phyloP scores from a whole-genome alignment of 2,797 vertebrate species.

The Artibeus lituratus region DNA sequence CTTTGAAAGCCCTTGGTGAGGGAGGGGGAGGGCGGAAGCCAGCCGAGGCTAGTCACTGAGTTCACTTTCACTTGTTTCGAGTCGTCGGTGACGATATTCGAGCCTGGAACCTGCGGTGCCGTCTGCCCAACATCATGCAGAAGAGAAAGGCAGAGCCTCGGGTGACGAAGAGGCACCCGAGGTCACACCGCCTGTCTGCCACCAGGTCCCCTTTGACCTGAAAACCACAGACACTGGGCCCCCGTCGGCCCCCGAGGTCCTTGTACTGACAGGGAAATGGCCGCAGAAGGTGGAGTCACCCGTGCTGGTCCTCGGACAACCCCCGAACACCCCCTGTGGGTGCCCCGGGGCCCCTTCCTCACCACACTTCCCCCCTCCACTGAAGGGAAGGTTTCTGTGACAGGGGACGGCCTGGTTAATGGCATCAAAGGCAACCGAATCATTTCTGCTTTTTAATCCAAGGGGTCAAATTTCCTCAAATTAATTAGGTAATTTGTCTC shows the following conservation, averaged over 20 bases:
- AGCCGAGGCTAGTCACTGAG: no score
- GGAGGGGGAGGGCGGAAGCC: background rate
- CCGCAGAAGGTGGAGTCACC: background rate
- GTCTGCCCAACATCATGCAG: rapidly evolving
- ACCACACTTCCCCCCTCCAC: background rate
- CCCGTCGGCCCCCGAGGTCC: rapidly evolving
- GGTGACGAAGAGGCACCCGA: rapidly evolving
- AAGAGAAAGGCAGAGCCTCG: rapidly evolving
- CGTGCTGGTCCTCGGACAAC: rapidly evolving
- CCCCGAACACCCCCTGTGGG: rapidly evolving
- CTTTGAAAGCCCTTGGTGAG: background rate
- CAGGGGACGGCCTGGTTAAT: background rate
- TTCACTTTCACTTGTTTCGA: rapidly evolving
- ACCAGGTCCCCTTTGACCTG: rapidly evolving
- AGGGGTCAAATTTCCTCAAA: constrained; percentile 37
- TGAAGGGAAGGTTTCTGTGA: background rate
- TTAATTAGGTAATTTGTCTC: constrained; percentile 72
- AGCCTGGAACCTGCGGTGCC: no score
- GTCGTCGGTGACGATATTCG: no score
- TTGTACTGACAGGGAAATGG: no score
- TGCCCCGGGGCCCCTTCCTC: rapidly evolving
- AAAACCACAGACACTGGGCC: no score
- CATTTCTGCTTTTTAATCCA: background rate
- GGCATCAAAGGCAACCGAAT: background rate
- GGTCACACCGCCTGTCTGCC: rapidly evolving